phyloP scores from a whole-genome alignment of 1,140 invertebrate genomes.

The Pemphigus obesinymphae region DNA sequence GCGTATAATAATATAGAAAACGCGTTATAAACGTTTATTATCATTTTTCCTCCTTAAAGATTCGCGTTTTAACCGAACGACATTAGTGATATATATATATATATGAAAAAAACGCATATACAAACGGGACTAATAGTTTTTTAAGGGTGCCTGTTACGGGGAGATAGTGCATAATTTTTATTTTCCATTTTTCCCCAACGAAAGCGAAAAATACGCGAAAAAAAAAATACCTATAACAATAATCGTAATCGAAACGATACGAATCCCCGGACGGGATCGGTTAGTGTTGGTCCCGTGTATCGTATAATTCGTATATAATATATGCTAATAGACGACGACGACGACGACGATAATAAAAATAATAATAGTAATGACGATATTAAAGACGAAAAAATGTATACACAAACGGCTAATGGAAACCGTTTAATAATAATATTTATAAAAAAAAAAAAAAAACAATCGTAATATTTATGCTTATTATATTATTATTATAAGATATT shows the following conservation, averaged over 20 bases:
- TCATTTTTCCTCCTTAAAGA: background rate
- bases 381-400: background rate
- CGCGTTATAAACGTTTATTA: background rate
- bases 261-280: background rate
- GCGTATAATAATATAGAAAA: background rate
- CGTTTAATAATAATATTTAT: too few species aligned
- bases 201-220: too few species aligned
- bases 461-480: too few species aligned
- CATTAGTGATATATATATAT: slow-evolving; percentile 17
- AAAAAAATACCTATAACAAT: slow-evolving; percentile 31
- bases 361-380: background rate
- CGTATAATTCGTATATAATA: background rate
- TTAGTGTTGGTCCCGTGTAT: background rate
- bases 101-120: background rate
- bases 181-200: background rate
- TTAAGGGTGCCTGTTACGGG: slow-evolving; percentile 17
- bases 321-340: slow-evolving; percentile 24
- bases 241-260: slow-evolving; percentile 32
- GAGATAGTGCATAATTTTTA: slow-evolving; percentile 33
- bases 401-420: too few species aligned
- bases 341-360: background rate
- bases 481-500: too few species aligned
- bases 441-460: too few species aligned
- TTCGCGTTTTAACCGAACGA: background rate
- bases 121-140: slow-evolving; percentile 3